Evolutionary conservation across 2,888 invertebrate genomes (phyloP).

Genomic region (Lasioglossum malachurum): DNA sequence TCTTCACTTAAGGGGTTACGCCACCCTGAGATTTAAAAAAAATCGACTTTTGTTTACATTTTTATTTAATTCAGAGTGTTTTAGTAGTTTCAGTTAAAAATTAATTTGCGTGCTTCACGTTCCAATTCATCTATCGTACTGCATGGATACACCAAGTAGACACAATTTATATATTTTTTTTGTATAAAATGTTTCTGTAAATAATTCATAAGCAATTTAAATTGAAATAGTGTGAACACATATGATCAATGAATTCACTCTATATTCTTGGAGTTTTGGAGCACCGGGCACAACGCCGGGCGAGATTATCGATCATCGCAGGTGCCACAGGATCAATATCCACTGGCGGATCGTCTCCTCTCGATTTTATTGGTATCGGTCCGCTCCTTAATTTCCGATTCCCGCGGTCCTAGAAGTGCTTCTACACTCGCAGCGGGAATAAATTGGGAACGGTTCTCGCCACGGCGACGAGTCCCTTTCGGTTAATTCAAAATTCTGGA

Average conservation of each 20-base stretch:
- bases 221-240: background rate
- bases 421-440: conserved; percentile 19
- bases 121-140: background rate
- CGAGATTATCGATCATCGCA: conserved; percentile 25
- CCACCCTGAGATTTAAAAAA: too few species aligned
- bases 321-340: conserved; percentile 28
- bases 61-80: too few species aligned
- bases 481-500: conserved; percentile 41
- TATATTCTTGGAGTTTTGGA: background rate
- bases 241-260: background rate
- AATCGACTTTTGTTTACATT: too few species aligned
- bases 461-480: background rate
- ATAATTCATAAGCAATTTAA: background rate
- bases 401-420: conserved; percentile 19
- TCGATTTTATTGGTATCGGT: conserved; percentile 57
- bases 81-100: background rate
- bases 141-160: background rate
- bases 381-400: conserved; percentile 57
- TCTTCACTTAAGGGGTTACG: too few species aligned
- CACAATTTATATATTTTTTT: background rate
- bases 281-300: background rate
- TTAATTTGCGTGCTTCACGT: background rate
- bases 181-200: background rate
- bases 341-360: background rate
- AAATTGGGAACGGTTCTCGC: conserved; percentile 33